Evolutionary conservation across 1,140 invertebrate genomes (phyloP).

Genomic region (Drosophila albomicans): DNA sequence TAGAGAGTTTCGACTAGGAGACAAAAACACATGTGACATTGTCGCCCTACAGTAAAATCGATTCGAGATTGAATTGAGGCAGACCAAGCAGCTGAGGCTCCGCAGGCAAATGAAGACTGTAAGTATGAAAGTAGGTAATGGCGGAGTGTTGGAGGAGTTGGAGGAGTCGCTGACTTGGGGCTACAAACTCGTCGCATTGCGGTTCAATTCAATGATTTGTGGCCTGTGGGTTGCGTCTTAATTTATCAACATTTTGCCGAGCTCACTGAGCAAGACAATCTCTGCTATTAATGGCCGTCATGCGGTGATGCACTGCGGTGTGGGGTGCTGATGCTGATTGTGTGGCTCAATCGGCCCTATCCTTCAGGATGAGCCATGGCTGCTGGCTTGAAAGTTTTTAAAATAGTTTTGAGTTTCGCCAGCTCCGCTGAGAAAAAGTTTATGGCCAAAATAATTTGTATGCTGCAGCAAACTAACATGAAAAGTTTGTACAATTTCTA

Average conservation of each 20-base stretch:
- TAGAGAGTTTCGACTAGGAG: background rate
- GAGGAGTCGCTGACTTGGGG: slow-evolving; percentile 3
- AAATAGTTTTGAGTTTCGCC: slow-evolving; percentile 60
- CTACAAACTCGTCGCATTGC: slow-evolving; percentile 59
- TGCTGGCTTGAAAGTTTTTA: slow-evolving; percentile 54
- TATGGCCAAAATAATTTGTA: slow-evolving; percentile 77
- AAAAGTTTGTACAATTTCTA: slow-evolving; percentile 59
- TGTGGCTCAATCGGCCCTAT: background rate
- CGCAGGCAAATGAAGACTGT: slow-evolving; percentile 22
- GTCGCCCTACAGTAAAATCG: slow-evolving; percentile 38
- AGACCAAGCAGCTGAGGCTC: background rate
- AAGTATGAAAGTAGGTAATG: background rate
- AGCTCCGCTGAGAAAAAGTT: slow-evolving; percentile 47
- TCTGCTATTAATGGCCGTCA: slow-evolving; percentile 35
- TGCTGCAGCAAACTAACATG: slow-evolving; percentile 68
- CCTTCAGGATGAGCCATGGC: background rate
- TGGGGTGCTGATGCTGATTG: background rate
- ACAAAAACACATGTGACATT: slow-evolving; percentile 43
- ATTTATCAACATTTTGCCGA: slow-evolving; percentile 71
- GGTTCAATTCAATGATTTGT: slow-evolving; percentile 80
- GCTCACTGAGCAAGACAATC: slow-evolving; percentile 63
- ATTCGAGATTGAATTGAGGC: slow-evolving; percentile 41
- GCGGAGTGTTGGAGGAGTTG: background rate
- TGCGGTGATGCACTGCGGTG: background rate
- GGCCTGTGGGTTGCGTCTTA: slow-evolving; percentile 69